Percentiles rank a stretch among this genome's conserved stretches.
Evolutionary conservation across 2,888 invertebrate species (phyloP).

Genomic region (Volucella inflata): DNA sequence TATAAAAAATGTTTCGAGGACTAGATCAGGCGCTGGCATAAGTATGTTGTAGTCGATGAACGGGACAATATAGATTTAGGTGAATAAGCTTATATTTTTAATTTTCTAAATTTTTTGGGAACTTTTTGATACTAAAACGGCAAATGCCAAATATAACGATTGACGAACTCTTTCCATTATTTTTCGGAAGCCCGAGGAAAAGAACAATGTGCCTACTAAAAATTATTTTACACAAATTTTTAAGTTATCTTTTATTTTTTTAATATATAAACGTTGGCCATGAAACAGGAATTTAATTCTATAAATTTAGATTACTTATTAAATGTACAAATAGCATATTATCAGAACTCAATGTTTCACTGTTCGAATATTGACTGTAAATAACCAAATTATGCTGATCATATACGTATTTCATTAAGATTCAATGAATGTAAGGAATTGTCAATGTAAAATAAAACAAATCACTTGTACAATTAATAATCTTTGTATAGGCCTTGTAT

Average conservation of each 20-base stretch:
- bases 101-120: not conserved
- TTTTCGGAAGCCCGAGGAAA: no score
- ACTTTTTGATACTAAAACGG: not conserved
- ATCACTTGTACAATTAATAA: conserved; percentile 10
- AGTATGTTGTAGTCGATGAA: no score
- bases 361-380: not conserved
- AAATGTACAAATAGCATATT: conserved; percentile 41
- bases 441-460: conserved; percentile 9
- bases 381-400: no score
- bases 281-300: conserved; percentile 49
- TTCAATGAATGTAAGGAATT: no score
- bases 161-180: no score
- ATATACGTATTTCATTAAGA: no score
- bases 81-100: no score
- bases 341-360: not conserved
- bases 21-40: no score
- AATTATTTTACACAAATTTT: not conserved
- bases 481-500: not conserved
- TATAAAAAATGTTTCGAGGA: no score
- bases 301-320: conserved; percentile 28
- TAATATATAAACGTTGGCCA: conserved; percentile 68
- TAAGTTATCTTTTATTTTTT: conserved; percentile 33
- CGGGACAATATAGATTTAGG: no score
- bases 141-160: no score
- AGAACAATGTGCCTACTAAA: not conserved